These are phyloP conservation scores for Malthinus seriepunctatus DNA, from an alignment of 2,888 invertebrate genomes.

Conservation along the genomic window DNA sequence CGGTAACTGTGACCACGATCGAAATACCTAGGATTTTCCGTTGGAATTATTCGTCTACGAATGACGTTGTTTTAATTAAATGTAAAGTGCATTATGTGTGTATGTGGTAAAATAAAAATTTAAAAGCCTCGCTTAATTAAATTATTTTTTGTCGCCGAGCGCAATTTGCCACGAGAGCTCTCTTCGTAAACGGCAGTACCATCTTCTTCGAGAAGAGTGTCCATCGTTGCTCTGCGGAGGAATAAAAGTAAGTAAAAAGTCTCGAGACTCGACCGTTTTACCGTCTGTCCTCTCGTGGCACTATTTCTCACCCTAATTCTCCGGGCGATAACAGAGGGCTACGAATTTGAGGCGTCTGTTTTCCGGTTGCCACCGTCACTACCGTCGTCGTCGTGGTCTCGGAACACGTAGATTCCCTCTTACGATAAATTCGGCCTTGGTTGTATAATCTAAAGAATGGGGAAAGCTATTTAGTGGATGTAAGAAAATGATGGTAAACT, in stretches of 20 bases:
- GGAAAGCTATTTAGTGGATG: background rate
- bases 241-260: slow-evolving; percentile 12
- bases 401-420: slow-evolving; percentile 74
- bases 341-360: slow-evolving; percentile 31
- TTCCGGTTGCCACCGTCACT: slow-evolving; percentile 47
- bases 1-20: no score
- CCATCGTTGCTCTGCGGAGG: slow-evolving; percentile 41
- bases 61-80: no score
- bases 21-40: no score
- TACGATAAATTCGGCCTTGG: slow-evolving; percentile 56
- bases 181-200: slow-evolving; percentile 33
- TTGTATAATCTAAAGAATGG: slow-evolving; percentile 29
- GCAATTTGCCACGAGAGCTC: slow-evolving; percentile 39
- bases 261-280: slow-evolving; percentile 13
- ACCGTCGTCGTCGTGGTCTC: slow-evolving; percentile 76
- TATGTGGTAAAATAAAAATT: no score
- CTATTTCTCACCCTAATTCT: slow-evolving; percentile 39
- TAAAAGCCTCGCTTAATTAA: no score
- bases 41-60: no score
- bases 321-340: slow-evolving; percentile 33
- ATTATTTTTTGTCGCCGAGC: slow-evolving; percentile 17
- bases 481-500: slow-evolving; percentile 34
- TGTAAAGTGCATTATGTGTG: no score
- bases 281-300: slow-evolving; percentile 43
- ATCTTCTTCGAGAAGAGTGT: slow-evolving; percentile 45